Conservation (phyloP, 1,140 invertebrate species). For the Dreissena polymorpha region DNA sequence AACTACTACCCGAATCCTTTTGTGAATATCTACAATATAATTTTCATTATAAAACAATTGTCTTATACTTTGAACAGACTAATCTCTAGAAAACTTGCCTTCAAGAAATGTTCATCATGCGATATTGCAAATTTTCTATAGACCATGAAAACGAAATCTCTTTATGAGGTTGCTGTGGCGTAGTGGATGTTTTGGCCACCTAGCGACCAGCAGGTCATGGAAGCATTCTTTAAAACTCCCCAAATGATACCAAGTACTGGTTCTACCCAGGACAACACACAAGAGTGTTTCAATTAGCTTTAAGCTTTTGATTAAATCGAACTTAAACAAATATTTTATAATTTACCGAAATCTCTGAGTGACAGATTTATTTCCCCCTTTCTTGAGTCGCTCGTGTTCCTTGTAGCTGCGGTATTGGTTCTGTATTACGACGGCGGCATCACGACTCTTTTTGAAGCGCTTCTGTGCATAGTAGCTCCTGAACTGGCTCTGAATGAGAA, state of each 20-base stretch:
- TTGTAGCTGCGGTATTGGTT: conserved; percentile 95
- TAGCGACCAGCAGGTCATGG: too few relatives aligned
- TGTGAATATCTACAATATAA: too few relatives aligned
- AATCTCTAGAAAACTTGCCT: too few relatives aligned
- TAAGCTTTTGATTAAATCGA: background rate
- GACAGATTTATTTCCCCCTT: conserved; percentile 77
- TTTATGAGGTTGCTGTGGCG: too few relatives aligned
- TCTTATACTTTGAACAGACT: too few relatives aligned
- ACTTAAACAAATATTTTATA: background rate
- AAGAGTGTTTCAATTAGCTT: background rate
- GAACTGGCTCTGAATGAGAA: conserved; percentile 90
- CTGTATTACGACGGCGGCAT: conserved; percentile 97
- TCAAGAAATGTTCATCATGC: too few relatives aligned
- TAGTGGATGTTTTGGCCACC: too few relatives aligned
- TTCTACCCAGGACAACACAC: background rate
- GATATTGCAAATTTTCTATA: too few relatives aligned
- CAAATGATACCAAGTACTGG: background rate
- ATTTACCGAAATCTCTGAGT: conserved; percentile 77
- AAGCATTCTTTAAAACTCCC: too few relatives aligned
- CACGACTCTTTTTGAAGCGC: conserved; percentile 89
- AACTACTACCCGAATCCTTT: too few relatives aligned
- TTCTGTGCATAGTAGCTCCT: conserved; percentile 86
- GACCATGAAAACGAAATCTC: too few relatives aligned
- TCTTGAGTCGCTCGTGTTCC: conserved; percentile 81
- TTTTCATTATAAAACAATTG: too few relatives aligned